Evolutionary conservation across 2,113 vertebrate species (phyloP), one percentile per base, ranked within the genome.

Genomic region (Emydocephalus ijimae): DNA sequence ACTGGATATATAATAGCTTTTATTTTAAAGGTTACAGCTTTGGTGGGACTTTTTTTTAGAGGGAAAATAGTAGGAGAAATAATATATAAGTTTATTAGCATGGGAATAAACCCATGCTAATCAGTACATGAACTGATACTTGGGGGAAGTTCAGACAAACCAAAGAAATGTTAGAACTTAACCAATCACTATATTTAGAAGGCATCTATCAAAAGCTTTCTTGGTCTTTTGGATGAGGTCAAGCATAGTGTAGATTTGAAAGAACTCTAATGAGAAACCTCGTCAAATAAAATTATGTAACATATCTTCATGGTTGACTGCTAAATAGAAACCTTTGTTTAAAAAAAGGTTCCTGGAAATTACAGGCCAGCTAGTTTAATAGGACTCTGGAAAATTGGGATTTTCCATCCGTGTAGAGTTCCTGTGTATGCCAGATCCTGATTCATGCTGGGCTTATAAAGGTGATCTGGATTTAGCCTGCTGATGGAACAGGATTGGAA

Each of bases 1-100:
- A 34, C 64, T 69, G 29, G 15, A 24, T 6, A 0, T 50, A 14
- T 14, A 18, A 0, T 54, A 48, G 23, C 0, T 1, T 29, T 64
- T 64, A 29, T n/a, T 64, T 7, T 86, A 48, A 4, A 55, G 55
- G 86, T 87, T 24, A 57, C 56, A 0, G 0, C 34, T n/a, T 18
- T 50, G 87, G 85, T 91, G n/a, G 43, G 11, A 11, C 4, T 88
- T 81, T 15, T 8, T 5, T 50, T 29, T 39, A 12, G 24, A 26
- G 39, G 74, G 20, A 14, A 92, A 89, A 24, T 69, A 39, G 12
- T 20, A 59, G 43, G 4, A 57, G 20, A 50, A 39, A 39, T 85
- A 43, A 55, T n/a, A 57, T 23, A n/a, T 26, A 23, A 45, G 52
- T 26, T 23, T 57, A 26, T 26, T 86, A 34, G 50, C 12, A 64